Conservation (phyloP, 2,113 vertebrate genomes). For the Daphoenositta chrysoptera region DNA sequence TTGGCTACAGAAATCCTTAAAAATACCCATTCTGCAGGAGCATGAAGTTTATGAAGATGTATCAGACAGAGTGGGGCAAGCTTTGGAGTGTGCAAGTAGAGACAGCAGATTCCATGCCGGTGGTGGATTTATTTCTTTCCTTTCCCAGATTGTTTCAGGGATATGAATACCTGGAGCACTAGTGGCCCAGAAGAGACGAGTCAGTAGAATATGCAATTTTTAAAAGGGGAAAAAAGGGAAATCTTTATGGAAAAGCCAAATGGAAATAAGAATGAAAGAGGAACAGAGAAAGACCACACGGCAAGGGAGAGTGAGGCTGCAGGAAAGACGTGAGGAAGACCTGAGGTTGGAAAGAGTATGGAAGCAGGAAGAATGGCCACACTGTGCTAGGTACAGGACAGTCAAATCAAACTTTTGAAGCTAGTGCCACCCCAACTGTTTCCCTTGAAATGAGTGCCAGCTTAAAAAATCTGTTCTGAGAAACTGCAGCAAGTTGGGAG, state of each 20-base stretch:
- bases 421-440: background rate
- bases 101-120: rapidly evolving
- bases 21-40: background rate
- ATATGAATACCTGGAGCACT: background rate
- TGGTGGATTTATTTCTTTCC: background rate
- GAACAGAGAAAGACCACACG: background rate
- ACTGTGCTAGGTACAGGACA: background rate
- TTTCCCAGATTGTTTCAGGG: background rate
- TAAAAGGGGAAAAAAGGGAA: background rate
- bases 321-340: background rate
- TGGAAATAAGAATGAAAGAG: background rate
- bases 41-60: background rate
- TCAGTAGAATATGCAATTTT: background rate
- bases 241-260: background rate
- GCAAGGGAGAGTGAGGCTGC: background rate
- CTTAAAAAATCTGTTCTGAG: background rate
- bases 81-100: background rate
- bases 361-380: background rate
- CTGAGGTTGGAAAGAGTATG: background rate
- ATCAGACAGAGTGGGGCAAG: background rate
- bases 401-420: background rate
- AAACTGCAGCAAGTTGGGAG: background rate
- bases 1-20: background rate
- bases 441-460: background rate
- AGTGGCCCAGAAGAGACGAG: background rate